Evolutionary conservation across 2,113 vertebrate species (phyloP).

Genomic region (Mormyrus lacerda): DNA sequence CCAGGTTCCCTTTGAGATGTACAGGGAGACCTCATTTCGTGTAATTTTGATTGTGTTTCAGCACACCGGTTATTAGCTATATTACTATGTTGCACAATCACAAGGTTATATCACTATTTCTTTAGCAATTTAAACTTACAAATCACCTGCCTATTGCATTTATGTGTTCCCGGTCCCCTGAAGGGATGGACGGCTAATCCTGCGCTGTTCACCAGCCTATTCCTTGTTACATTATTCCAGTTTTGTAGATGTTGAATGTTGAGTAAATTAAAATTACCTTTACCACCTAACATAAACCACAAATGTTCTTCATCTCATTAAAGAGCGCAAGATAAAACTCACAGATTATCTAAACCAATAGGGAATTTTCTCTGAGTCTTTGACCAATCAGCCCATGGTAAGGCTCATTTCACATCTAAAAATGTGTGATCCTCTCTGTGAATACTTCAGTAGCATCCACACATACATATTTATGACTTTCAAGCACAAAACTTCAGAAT

Average conservation of each 20-base stretch:
- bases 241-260: neutral
- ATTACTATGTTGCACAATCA: neutral
- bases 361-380: conserved; percentile 35
- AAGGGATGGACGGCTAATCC: neutral
- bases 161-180: neutral
- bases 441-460: conserved; percentile 40
- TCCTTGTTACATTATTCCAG: neutral
- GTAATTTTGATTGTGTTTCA: neutral
- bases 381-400: conserved; percentile 50
- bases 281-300: neutral
- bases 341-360: conserved; percentile 33
- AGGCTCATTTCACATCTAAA: conserved; percentile 40
- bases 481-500: conserved; percentile 52
- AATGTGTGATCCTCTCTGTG: conserved; percentile 38
- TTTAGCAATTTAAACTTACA: neutral
- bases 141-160: neutral
- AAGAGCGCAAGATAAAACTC: neutral
- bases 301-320: neutral
- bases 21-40: neutral
- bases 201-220: neutral
- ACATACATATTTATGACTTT: conserved; percentile 58
- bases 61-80: neutral
- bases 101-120: neutral
- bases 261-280: neutral
- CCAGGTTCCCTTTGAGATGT: neutral